Percentiles rank a stretch among this genome's conserved stretches.
phyloP scores from a whole-genome alignment of 2,888 invertebrate species.

The Stratiomys singularior region DNA sequence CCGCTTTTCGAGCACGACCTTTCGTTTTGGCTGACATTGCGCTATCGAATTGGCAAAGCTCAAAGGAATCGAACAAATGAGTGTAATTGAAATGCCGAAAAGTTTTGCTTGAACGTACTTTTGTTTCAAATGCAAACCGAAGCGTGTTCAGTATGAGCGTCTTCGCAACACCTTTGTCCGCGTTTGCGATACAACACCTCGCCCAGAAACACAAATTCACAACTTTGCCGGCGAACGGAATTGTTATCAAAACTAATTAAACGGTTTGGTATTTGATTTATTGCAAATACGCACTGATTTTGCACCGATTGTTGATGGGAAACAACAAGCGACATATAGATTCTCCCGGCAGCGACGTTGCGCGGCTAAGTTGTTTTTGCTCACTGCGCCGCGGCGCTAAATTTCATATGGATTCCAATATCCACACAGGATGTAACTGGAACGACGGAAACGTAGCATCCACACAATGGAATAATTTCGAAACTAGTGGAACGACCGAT shows the following conservation, averaged over 20 bases:
- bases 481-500: too few species aligned
- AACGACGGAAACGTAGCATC: background rate
- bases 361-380: slow-evolving; percentile 31
- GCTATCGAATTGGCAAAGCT: background rate
- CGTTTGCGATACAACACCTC: background rate
- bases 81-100: background rate
- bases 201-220: background rate
- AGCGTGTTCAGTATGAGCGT: slow-evolving; percentile 7
- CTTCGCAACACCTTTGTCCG: background rate
- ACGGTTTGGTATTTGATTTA: background rate
- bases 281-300: background rate
- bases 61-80: background rate
- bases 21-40: slow-evolving; percentile 31
- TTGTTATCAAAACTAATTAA: background rate
- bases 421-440: background rate
- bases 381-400: background rate
- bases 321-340: background rate
- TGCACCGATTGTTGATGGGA: background rate
- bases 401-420: background rate
- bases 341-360: background rate
- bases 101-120: background rate
- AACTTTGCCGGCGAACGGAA: background rate
- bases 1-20: background rate
- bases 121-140: background rate
- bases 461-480: too few species aligned